These are phyloP conservation scores for Tipula helvola DNA, from an alignment of 2,888 invertebrate genomes.

Conservation along the genomic window DNA sequence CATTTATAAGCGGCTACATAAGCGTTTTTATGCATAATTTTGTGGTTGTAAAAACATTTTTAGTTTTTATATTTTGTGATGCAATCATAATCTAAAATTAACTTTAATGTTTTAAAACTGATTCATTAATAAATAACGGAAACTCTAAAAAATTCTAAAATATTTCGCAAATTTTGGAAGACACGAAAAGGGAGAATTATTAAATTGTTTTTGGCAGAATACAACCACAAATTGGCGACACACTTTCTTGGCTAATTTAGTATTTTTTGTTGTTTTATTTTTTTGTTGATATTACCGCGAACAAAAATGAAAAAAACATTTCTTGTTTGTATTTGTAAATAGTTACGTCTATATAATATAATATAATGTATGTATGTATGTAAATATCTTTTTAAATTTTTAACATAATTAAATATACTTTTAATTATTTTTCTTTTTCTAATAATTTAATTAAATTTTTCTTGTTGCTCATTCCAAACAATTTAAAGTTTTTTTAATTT, in stretches of 20 bases:
- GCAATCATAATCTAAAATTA: not conserved
- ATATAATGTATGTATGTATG: not conserved
- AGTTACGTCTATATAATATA: not conserved
- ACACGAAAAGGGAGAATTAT: not conserved
- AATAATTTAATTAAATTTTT: not conserved
- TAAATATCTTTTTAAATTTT: not conserved
- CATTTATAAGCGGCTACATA: not conserved
- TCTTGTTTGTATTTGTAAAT: not conserved
- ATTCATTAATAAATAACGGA: not conserved
- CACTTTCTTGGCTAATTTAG: not conserved
- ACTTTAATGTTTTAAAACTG: not conserved
- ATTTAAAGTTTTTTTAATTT: not conserved
- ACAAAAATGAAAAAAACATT: not conserved
- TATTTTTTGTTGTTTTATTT: not conserved
- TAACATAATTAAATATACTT: not conserved
- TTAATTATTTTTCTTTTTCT: not conserved
- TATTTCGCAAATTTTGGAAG: not conserved
- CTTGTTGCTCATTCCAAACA: not conserved
- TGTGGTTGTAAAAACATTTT: not conserved
- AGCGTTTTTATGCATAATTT: not conserved
- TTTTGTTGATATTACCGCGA: not conserved
- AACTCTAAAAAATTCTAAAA: not conserved
- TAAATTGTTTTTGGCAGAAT: not conserved
- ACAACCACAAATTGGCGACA: not conserved
- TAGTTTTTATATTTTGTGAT: not conserved